Conservation (phyloP, 2,888 invertebrate genomes). For the Archaeoteleia sp. region DNA sequence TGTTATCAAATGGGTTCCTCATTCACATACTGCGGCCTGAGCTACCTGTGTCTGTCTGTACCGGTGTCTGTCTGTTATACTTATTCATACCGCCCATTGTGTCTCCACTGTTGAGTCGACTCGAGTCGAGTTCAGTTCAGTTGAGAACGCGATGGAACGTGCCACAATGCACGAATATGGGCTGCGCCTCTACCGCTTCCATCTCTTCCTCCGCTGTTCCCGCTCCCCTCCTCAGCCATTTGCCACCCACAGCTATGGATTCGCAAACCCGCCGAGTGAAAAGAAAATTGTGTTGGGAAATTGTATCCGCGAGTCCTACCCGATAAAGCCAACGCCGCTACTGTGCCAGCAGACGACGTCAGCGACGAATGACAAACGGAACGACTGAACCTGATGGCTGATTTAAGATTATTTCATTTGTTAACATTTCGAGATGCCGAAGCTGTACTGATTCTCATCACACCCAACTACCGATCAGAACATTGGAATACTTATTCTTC, state of each 20-base stretch:
- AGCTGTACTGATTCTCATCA: no score
- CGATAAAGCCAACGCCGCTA: slow-evolving; percentile 54
- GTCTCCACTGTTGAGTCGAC: slow-evolving; percentile 68
- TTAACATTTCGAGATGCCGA: no score
- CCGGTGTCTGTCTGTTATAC: slow-evolving; percentile 75
- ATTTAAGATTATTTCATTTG: no score
- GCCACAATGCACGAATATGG: slow-evolving; percentile 74
- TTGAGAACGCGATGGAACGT: slow-evolving; percentile 75
- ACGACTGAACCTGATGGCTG: no score
- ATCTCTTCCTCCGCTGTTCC: slow-evolving; percentile 38
- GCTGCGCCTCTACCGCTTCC: slow-evolving; percentile 59
- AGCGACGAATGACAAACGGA: no score
- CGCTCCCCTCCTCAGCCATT: slow-evolving; percentile 53
- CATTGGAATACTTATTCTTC: no score
- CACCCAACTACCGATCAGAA: no score
- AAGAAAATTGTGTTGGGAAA: slow-evolving; percentile 70
- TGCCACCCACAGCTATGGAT: slow-evolving; percentile 60
- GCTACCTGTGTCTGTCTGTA: slow-evolving; percentile 74
- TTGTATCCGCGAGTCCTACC: slow-evolving; percentile 64
- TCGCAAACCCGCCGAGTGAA: slow-evolving; percentile 58
- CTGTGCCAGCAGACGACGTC: no score
- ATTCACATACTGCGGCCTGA: slow-evolving; percentile 74
- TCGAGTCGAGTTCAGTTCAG: slow-evolving; percentile 67
- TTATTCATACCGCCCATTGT: slow-evolving; percentile 74
- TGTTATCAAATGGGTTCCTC: slow-evolving; percentile 76